These are phyloP conservation scores for Potamilus streckersoni DNA, from an alignment of 1,140 invertebrate species.

Conservation along the genomic window DNA sequence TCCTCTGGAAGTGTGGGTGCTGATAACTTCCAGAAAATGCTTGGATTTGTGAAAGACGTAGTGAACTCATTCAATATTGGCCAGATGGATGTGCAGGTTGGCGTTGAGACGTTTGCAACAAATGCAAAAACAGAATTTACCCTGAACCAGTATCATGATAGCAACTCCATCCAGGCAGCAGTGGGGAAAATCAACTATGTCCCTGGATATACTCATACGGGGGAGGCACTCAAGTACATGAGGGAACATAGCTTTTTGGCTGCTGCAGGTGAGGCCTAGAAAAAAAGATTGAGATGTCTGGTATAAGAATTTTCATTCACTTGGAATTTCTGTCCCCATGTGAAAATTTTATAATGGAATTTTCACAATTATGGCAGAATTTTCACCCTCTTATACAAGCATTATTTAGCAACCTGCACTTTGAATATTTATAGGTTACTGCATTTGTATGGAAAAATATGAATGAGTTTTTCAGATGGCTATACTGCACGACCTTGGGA, in stretches of 20 bases:
- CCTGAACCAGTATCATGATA: constrained; percentile 41
- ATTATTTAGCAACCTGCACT: too few relatives aligned
- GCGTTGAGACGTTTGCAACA: constrained; percentile 40
- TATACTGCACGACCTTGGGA: too few relatives aligned
- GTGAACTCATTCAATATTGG: constrained; percentile 38
- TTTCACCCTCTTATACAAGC: too few relatives aligned
- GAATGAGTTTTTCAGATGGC: too few relatives aligned
- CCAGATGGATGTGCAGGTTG: constrained; percentile 33
- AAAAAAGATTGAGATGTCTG: too few relatives aligned
- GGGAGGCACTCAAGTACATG: constrained; percentile 34
- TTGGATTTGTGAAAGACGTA: constrained; percentile 41
- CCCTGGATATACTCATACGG: constrained; percentile 43
- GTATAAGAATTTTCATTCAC: too few relatives aligned
- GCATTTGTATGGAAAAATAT: too few relatives aligned
- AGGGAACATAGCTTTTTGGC: constrained; percentile 34
- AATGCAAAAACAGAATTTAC: constrained; percentile 44
- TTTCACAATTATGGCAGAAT: too few relatives aligned
- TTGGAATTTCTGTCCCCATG: too few relatives aligned
- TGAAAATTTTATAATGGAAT: too few relatives aligned
- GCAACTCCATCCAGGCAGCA: constrained; percentile 30
- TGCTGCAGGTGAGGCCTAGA: constrained; percentile 16
- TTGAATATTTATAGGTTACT: too few relatives aligned
- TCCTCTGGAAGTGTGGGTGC: constrained; percentile 50
- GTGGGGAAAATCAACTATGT: constrained; percentile 43
- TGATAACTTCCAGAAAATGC: constrained; percentile 45